A percentile compares a stretch with the other conserved stretches of the same genome.
Conservation (phyloP, 1,140 invertebrate species). For the Neodiprion lecontei region DNA sequence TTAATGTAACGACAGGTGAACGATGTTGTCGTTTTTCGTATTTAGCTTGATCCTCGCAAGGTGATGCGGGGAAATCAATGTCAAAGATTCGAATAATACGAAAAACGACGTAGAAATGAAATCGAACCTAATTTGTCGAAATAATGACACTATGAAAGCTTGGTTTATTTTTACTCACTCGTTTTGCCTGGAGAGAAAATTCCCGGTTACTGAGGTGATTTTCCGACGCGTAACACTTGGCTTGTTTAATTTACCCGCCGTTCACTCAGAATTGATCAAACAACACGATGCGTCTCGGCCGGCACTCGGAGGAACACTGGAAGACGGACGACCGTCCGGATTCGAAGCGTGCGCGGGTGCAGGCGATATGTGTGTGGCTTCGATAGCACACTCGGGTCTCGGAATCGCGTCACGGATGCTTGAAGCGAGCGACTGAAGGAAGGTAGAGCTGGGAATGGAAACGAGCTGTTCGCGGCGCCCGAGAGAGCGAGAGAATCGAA, state of each 20-base stretch:
- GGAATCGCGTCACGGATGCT: constrained; percentile 3
- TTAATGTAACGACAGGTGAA: no score
- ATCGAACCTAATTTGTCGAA: no score
- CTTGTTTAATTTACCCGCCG: background rate
- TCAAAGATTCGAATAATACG: no score
- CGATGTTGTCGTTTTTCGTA: no score
- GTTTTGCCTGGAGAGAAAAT: background rate
- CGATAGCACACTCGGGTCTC: background rate
- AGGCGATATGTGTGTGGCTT: background rate
- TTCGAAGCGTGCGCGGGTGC: background rate
- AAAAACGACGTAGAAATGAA: no score
- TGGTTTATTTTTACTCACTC: no score
- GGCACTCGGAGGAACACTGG: background rate
- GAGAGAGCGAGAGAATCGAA: background rate
- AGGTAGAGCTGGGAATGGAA: background rate
- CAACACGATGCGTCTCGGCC: constrained; percentile 3
- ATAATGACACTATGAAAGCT: no score
- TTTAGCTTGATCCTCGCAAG: no score
- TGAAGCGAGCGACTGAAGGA: background rate
- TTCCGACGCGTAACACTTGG: background rate
- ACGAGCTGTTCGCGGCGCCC: background rate
- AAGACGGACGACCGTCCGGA: background rate
- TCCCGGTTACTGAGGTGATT: background rate
- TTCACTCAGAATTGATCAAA: background rate
- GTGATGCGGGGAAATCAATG: no score